Evolutionary conservation across 2,888 invertebrate species (phyloP).

Genomic region (Eurytoma californica): DNA sequence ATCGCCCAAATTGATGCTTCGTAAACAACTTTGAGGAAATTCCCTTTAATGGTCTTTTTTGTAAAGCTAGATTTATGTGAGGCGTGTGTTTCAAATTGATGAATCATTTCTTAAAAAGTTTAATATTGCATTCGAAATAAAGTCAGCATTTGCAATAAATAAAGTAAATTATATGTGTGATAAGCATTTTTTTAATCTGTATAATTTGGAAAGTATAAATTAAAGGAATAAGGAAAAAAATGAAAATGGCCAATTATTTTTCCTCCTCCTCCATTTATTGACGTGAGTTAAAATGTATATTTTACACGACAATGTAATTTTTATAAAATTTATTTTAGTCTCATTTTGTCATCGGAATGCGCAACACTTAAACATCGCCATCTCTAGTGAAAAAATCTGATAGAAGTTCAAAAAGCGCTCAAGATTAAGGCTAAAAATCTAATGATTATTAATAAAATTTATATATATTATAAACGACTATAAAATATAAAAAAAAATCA

Average conservation of each 20-base stretch:
- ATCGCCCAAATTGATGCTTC: too few species aligned
- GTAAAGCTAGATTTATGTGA: too few species aligned
- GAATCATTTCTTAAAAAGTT: too few species aligned
- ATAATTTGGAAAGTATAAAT: neutral
- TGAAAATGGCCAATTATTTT: slow-evolving; percentile 34
- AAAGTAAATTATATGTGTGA: too few species aligned
- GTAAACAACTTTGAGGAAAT: too few species aligned
- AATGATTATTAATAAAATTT: slow-evolving; percentile 12
- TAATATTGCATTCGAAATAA: too few species aligned
- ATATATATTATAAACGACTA: slow-evolving; percentile 9
- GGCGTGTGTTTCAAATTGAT: too few species aligned
- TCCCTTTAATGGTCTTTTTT: too few species aligned
- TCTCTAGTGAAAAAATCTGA: slow-evolving; percentile 39
- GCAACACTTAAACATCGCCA: slow-evolving; percentile 45
- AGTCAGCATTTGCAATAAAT: too few species aligned
- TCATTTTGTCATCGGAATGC: slow-evolving; percentile 54
- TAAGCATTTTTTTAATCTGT: too few species aligned
- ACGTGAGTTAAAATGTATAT: slow-evolving; percentile 53
- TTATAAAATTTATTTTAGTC: slow-evolving; percentile 53
- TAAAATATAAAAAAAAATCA: slow-evolving; percentile 33
- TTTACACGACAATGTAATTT: slow-evolving; percentile 53
- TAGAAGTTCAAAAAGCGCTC: slow-evolving; percentile 30
- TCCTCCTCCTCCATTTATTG: slow-evolving; percentile 52
- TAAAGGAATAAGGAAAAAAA: neutral
- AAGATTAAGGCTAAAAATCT: neutral